Evolutionary conservation across 2,797 vertebrate species (phyloP).

Genomic region (Garrulus glandarius): DNA sequence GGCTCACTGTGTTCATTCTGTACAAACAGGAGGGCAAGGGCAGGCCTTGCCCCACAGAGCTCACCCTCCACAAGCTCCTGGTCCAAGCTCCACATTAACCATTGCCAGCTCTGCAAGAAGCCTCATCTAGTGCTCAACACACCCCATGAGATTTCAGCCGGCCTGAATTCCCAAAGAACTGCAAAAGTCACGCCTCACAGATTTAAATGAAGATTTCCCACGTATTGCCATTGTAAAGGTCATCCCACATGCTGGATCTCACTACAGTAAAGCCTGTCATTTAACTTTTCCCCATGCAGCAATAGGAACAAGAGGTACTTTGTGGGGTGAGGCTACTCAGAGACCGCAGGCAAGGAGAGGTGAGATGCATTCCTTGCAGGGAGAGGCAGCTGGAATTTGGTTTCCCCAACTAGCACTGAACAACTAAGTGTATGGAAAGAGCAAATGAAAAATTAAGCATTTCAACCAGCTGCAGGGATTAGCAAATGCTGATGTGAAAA

Average conservation of each 20-base stretch:
- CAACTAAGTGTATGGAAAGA: background rate
- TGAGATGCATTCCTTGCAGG: rapidly evolving
- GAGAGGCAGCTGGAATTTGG: background rate
- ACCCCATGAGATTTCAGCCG: rapidly evolving
- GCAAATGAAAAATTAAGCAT: background rate
- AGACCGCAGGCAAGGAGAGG: background rate
- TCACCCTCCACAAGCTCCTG: background rate
- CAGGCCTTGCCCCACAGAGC: background rate
- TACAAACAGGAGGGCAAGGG: background rate
- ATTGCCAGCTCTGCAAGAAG: background rate
- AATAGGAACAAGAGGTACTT: background rate
- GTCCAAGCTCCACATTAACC: background rate
- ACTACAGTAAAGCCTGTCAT: background rate
- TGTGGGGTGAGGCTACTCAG: background rate
- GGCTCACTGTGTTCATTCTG: background rate
- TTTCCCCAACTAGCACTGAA: background rate
- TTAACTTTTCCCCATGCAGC: background rate
- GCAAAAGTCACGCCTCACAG: background rate
- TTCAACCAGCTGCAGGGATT: background rate
- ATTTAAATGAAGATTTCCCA: background rate
- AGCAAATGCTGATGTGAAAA: background rate
- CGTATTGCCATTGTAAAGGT: background rate
- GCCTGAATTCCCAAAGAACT: background rate
- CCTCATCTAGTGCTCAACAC: background rate
- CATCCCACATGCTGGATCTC: background rate